phyloP scores from a whole-genome alignment of 2,113 vertebrate species.

The Polyodon spathula region DNA sequence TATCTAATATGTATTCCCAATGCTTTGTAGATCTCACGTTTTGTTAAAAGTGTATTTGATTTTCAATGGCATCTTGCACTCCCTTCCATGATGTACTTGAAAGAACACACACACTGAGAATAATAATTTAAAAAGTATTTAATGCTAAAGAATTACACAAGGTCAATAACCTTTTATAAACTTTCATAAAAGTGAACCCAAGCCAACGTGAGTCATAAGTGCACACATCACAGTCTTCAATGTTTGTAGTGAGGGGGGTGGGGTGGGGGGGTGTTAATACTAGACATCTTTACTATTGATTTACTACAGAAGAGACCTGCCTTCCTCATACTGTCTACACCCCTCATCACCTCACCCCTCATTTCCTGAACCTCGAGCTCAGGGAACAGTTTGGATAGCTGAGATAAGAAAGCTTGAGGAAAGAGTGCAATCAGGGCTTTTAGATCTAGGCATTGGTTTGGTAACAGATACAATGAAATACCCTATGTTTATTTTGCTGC shows the following conservation, averaged over 20 bases:
- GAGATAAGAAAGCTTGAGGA: conserved; percentile 46
- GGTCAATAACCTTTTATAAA: too few relatives aligned
- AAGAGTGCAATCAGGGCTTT: conserved; percentile 40
- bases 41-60: too few relatives aligned
- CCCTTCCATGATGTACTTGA: too few relatives aligned
- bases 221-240: too few relatives aligned
- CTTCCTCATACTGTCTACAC: not conserved
- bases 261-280: not conserved
- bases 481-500: conserved; percentile 33
- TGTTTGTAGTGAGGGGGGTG: not conserved
- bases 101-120: too few relatives aligned
- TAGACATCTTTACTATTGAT: conserved; percentile 11
- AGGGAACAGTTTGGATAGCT: conserved; percentile 36
- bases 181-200: too few relatives aligned
- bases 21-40: too few relatives aligned
- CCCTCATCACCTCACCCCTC: conserved; percentile 25
- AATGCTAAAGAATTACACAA: too few relatives aligned
- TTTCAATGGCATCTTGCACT: too few relatives aligned
- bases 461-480: conserved; percentile 49
- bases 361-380: conserved; percentile 38
- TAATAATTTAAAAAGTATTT: too few relatives aligned
- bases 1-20: too few relatives aligned
- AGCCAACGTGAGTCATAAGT: too few relatives aligned
- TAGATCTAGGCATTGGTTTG: conserved; percentile 20
- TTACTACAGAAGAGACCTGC: not conserved